Evolutionary conservation across 2,888 invertebrate species (phyloP), one percentile per base, ranked within the genome.

Genomic region (Eudemis profundana): DNA sequence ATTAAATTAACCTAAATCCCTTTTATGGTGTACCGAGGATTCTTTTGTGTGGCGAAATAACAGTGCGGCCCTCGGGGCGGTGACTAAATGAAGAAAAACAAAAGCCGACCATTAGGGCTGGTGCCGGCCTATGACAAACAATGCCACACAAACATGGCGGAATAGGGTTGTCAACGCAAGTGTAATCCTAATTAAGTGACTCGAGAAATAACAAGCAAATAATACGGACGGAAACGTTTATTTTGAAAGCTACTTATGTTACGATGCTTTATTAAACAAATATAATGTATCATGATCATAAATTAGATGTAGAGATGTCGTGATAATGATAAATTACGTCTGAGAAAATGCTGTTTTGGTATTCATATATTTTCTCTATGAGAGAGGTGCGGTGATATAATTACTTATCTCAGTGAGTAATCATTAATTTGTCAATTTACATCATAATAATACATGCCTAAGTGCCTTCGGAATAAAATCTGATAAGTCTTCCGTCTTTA

Each of bases 51-150:
- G 71, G 73, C 75, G 67, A 69, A 74, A 74, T 73, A 78, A 75
- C 76, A 71, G 69, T 66, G 69, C 70, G 69, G 70, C 75, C 77
- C 76, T 72, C 71, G 72, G 76, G 78, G 80, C 74, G 23, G 61
- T 72, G 78, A 50, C 75, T 78, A 82, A 82, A 85, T 84, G 81
- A 85, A 83, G 85, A 83, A 86, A 85, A 87, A 87, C 87, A 87
- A 87, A 84, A 83, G 79, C 78, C 74, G 64, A 66, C 82, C 82
- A 84, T 86, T 85, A 86, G 80, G 80, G 82, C 69, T 83, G 79
- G 72, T 74, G 72, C 74, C 42, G 72, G 70, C 73, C 75, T 76
- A 78, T 78, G 80, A 81, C 80, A 82, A 86, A 84, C 80, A 84
- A 79, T 80, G 76, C 70, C 70, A 69, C 69, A 68, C 67, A 74